Base-by-base conservation (phyloP, 2,797 vertebrate genomes). In the Chelidonichthys spinosus region DNA sequence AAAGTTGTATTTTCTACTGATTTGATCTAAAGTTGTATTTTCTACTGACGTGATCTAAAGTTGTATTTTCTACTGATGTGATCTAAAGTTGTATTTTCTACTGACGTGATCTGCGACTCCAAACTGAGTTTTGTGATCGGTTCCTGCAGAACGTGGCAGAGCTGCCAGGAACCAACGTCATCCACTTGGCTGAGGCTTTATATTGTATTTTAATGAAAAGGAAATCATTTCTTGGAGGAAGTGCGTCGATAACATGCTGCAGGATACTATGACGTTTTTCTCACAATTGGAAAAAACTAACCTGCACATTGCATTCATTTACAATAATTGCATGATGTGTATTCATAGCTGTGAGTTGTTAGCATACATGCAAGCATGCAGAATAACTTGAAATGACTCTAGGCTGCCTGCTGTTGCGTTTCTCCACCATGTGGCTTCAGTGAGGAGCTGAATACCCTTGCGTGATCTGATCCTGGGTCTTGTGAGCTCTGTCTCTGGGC, bases 401-500 rank as follows among this genome's bases (percentile, higher is more conserved):
- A 40, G 54, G 40, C 53, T 76, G 79, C 75, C 69, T 71, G 79
- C 76, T 82, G 70, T 87, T 76, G 60, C 55, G 64, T 78, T 73
- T 72, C 54, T 78, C 54, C 64, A 71, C 46, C 62, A 37, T 76
- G 67, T 60, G 64, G 77, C 52, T 76, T 63, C 49, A 10, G 42
- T 36, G 59, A 60, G 49, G 63, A 70, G 76, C 76, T 54, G 52
- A 72, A 67, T 25, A 40, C 54, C 73, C 54, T 14, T 14, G 63
- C 79, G 79, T 67, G 85, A 76, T 83, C 64, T 83, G 78, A 82
- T 83, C 74, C 77, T 40, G 40, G 63, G 69, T 81, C 67, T 69
- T 82, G 77, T 53, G 63, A 74, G 76, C 76, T 76, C 69, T 63
- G 64, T n/a, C 82, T 67, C 70, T 50, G 53, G 75, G 71, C 68